These are phyloP conservation scores for Centropyge bicolor DNA, from an alignment of 2,797 vertebrate species.

Conservation along the genomic window DNA sequence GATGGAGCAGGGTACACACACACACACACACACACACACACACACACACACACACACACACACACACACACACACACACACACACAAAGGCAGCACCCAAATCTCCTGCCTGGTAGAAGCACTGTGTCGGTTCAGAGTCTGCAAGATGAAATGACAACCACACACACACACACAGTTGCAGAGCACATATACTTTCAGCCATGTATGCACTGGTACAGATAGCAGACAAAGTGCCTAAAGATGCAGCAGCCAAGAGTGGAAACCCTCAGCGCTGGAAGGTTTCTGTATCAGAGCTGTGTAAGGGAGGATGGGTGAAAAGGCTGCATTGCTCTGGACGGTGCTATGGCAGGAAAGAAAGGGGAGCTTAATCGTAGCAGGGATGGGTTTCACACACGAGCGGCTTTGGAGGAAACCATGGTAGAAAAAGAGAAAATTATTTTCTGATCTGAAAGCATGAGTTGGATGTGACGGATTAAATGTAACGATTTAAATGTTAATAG, in stretches of 20 bases:
- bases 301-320: not conserved
- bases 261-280: slow-evolving; percentile 20
- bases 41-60: not conserved
- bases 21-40: slow-evolving; percentile 3
- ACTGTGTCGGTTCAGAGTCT: slow-evolving; percentile 25
- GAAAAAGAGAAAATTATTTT: slow-evolving; percentile 20
- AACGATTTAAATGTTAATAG: not conserved
- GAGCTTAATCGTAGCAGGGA: slow-evolving; percentile 28
- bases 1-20: not conserved
- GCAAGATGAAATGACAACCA: slow-evolving; percentile 30
- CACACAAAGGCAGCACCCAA: slow-evolving; percentile 19
- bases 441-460: slow-evolving; percentile 10
- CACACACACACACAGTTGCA: slow-evolving; percentile 9
- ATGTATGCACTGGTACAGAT: slow-evolving; percentile 23
- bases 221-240: slow-evolving; percentile 42
- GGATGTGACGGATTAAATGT: not conserved
- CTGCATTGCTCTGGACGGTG: slow-evolving; percentile 24
- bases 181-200: slow-evolving; percentile 26
- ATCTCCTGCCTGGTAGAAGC: slow-evolving; percentile 22
- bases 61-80: slow-evolving; percentile 2
- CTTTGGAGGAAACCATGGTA: slow-evolving; percentile 16
- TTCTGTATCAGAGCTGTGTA: slow-evolving; percentile 18
- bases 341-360: slow-evolving; percentile 29
- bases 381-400: slow-evolving; percentile 40
- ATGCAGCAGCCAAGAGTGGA: slow-evolving; percentile 36